Percentiles rank a stretch among this genome's conserved stretches.
Conservation (phyloP, 2,797 vertebrate genomes). For the Coilia nasus region DNA sequence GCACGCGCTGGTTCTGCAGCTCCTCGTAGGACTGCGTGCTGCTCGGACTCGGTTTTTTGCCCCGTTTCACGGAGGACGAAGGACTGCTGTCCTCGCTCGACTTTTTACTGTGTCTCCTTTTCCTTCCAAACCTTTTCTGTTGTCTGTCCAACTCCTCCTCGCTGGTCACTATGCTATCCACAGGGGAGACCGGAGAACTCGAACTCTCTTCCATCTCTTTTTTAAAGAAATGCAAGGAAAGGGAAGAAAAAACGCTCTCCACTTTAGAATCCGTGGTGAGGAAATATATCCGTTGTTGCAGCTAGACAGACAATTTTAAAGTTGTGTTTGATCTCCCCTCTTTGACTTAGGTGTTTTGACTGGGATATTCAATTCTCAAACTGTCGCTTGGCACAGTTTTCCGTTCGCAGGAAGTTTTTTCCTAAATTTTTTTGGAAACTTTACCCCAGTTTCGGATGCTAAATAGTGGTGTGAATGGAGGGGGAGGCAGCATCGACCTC, state of each 20-base stretch:
- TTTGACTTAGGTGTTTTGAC: constrained; percentile 32
- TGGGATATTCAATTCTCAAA: constrained; percentile 35
- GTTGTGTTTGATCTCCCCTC: constrained; percentile 25
- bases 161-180: constrained; percentile 81
- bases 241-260: constrained; percentile 71
- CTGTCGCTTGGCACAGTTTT: constrained; percentile 64
- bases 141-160: constrained; percentile 82
- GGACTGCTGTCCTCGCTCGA: constrained; percentile 78
- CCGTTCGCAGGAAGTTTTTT: constrained; percentile 74
- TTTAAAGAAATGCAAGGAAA: constrained; percentile 77
- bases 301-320: constrained; percentile 12
- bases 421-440: constrained; percentile 82
- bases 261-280: constrained; percentile 76
- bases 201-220: constrained; percentile 84
- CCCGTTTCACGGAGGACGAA: constrained; percentile 71
- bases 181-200: constrained; percentile 79
- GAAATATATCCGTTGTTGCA: constrained; percentile 65
- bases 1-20: constrained; percentile 83
- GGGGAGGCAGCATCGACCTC: constrained; percentile 77
- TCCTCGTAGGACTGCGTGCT: constrained; percentile 81
- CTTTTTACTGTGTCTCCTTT: constrained; percentile 79
- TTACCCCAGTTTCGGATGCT: constrained; percentile 88
- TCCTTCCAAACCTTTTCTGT: constrained; percentile 72
- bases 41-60: constrained; percentile 76
- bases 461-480: constrained; percentile 89